phyloP scores from a whole-genome alignment of 2,797 vertebrate genomes.

The Pseudochirops cupreus region DNA sequence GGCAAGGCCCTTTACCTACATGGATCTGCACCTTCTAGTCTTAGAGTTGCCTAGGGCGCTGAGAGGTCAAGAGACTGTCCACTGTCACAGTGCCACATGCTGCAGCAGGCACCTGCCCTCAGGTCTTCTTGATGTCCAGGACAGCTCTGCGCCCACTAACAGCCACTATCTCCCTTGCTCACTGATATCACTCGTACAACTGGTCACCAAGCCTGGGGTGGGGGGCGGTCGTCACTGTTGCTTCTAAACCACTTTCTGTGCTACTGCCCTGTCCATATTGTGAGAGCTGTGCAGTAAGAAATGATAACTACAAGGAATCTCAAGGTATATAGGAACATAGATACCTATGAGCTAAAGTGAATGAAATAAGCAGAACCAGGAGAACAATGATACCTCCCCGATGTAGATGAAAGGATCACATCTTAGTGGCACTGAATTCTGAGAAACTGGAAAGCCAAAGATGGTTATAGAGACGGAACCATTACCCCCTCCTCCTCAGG shows the following conservation, averaged over 20 bases:
- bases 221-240: no score
- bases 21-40: background rate
- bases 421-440: background rate
- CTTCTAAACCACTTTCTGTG: background rate
- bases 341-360: background rate
- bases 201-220: background rate
- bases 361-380: background rate
- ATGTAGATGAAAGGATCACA: background rate
- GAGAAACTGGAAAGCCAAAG: background rate
- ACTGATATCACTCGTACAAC: background rate
- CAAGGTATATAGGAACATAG: background rate
- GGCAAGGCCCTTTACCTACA: background rate
- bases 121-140: background rate
- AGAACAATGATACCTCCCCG: background rate
- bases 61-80: background rate
- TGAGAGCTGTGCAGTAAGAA: background rate
- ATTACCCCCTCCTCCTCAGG: no score
- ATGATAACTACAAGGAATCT: background rate
- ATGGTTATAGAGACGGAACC: background rate
- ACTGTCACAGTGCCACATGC: background rate
- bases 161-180: background rate
- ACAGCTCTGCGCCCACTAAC: background rate
- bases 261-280: background rate
- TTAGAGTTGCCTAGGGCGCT: background rate
- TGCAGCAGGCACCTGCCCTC: background rate